Percentiles rank a stretch among this genome's conserved stretches.
phyloP scores from a whole-genome alignment of 1,140 invertebrate species.

The Eulimnadia texana region DNA sequence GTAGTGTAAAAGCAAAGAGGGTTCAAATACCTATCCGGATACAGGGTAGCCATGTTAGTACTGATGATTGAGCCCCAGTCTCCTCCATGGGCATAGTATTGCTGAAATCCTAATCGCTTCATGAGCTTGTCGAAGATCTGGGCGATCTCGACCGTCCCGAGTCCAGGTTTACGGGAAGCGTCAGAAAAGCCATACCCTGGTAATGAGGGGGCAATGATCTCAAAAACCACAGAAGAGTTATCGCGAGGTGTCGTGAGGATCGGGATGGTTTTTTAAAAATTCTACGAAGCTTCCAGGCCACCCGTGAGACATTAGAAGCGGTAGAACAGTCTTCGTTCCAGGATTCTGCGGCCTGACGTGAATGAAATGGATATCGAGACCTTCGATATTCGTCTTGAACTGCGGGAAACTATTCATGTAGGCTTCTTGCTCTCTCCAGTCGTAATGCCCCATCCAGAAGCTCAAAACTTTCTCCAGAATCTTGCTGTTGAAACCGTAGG shows the following conservation, averaged over 20 bases:
- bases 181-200: constrained; percentile 77
- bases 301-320: constrained; percentile 64
- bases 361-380: constrained; percentile 50
- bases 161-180: constrained; percentile 42
- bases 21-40: constrained; percentile 40
- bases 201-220: constrained; percentile 61
- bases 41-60: constrained; percentile 43
- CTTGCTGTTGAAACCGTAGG: constrained; percentile 60
- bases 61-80: constrained; percentile 60
- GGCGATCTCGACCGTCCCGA: constrained; percentile 44
- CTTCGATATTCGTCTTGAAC: constrained; percentile 47
- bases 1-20: neutral
- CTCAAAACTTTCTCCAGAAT: constrained; percentile 51
- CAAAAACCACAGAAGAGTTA: constrained; percentile 47
- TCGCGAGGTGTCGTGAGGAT: constrained; percentile 34
- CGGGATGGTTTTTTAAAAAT: constrained; percentile 63
- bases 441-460: constrained; percentile 57
- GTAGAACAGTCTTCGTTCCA: constrained; percentile 34
- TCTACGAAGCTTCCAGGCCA: constrained; percentile 82
- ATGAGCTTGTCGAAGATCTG: constrained; percentile 69
- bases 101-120: constrained; percentile 53
- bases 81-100: constrained; percentile 70
- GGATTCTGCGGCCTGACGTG: constrained; percentile 23
- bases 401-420: constrained; percentile 54
- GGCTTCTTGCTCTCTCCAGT: constrained; percentile 51